These are phyloP conservation scores for Lasiurus borealis DNA, from an alignment of 2,113 vertebrate genomes.

Conservation along the genomic window DNA sequence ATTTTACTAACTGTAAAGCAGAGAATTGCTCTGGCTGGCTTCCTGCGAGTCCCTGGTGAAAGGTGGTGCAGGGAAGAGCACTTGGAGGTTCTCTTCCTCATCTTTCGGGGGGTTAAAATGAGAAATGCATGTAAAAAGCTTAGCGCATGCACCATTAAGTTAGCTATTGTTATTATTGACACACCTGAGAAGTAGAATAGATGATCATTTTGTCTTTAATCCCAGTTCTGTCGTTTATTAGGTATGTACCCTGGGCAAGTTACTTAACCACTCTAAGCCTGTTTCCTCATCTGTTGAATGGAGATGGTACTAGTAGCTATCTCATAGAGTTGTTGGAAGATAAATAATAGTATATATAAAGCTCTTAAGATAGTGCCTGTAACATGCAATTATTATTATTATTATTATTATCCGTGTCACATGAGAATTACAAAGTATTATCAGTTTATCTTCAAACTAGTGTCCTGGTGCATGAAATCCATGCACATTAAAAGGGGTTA, in stretches of 20 bases:
- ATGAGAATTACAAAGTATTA: neutral
- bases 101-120: neutral
- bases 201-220: neutral
- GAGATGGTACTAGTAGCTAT: neutral
- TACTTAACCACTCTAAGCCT: neutral
- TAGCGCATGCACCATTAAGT: neutral
- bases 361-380: neutral
- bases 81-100: neutral
- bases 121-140: neutral
- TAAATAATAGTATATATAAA: neutral
- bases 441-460: neutral
- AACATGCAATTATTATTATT: neutral
- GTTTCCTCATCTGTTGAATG: neutral
- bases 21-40: neutral
- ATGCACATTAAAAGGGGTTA: no score
- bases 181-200: neutral
- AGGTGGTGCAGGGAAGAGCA: neutral
- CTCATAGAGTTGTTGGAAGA: neutral
- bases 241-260: neutral
- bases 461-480: no score
- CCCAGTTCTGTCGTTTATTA: neutral
- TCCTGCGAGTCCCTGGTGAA: neutral
- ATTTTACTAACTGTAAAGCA: neutral
- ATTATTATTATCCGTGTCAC: neutral
- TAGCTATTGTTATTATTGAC: neutral